A percentile compares a stretch with the other conserved stretches of the same genome.
phyloP scores from a whole-genome alignment of 2,113 vertebrate species.

The Sturnus vulgaris region DNA sequence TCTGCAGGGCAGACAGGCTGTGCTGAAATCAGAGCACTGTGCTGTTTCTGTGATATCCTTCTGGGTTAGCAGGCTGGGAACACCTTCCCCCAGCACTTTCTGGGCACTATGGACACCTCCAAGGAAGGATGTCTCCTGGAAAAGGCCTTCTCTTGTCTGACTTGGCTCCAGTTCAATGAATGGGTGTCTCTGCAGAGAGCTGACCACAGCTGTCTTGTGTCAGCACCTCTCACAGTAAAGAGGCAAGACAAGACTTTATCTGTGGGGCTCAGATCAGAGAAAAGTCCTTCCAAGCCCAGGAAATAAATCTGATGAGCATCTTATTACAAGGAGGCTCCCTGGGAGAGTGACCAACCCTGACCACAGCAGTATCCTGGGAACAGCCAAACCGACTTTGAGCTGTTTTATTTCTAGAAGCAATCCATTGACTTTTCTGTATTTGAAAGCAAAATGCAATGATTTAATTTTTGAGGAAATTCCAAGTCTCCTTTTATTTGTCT shows the following conservation, averaged over 20 bases:
- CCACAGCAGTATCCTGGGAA: not conserved
- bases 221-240: not conserved
- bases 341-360: not conserved
- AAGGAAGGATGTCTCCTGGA: not conserved
- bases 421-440: not conserved
- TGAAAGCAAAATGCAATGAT: not conserved
- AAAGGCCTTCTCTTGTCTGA: not conserved
- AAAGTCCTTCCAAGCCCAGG: not conserved
- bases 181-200: not conserved
- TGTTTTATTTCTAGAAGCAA: not conserved
- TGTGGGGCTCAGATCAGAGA: not conserved
- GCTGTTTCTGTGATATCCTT: not conserved
- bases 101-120: rapidly evolving
- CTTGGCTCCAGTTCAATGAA: not conserved
- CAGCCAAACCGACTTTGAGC: not conserved
- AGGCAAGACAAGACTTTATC: not conserved
- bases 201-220: rapidly evolving
- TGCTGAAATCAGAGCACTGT: not conserved
- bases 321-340: rapidly evolving
- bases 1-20: not conserved
- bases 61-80: not conserved
- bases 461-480: not conserved
- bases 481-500: not conserved
- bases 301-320: not conserved
- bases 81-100: not conserved